Evolutionary conservation across 2,797 vertebrate species (phyloP).

Genomic region (Lacerta viridis): DNA sequence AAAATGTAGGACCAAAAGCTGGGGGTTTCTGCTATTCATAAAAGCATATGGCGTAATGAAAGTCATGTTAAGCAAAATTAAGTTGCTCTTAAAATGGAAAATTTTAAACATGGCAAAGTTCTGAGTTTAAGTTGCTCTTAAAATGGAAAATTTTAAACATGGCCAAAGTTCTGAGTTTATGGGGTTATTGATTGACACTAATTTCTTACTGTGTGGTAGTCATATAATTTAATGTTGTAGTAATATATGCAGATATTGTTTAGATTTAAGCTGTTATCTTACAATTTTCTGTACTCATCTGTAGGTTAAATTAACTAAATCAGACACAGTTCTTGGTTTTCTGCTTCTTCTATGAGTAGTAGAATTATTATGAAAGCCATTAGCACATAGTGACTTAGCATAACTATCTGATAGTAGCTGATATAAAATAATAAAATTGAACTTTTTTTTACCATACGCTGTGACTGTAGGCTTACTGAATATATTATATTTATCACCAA

Average conservation of each 20-base stretch:
- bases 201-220: too few species aligned
- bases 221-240: too few species aligned
- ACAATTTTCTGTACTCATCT: conserved; percentile 44
- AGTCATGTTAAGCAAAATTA: too few species aligned
- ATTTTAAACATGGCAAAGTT: not conserved
- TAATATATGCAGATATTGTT: not conserved
- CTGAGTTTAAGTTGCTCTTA: not conserved
- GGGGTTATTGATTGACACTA: too few species aligned
- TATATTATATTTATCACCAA: conserved; percentile 44
- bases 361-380: conserved; percentile 60
- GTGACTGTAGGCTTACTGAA: conserved; percentile 57
- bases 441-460: conserved; percentile 54
- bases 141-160: not conserved
- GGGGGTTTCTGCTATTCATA: not conserved
- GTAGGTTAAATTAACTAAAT: conserved; percentile 43
- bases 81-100: not conserved
- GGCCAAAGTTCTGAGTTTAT: not conserved
- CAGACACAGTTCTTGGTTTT: conserved; percentile 50
- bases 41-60: not conserved
- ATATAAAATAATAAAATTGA: conserved; percentile 69
- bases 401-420: conserved; percentile 46
- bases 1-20: not conserved
- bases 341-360: conserved; percentile 44
- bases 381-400: conserved; percentile 58
- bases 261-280: conserved; percentile 22